phyloP scores from a whole-genome alignment of 2,888 invertebrate species.

The Drosophila multiciliata region DNA sequence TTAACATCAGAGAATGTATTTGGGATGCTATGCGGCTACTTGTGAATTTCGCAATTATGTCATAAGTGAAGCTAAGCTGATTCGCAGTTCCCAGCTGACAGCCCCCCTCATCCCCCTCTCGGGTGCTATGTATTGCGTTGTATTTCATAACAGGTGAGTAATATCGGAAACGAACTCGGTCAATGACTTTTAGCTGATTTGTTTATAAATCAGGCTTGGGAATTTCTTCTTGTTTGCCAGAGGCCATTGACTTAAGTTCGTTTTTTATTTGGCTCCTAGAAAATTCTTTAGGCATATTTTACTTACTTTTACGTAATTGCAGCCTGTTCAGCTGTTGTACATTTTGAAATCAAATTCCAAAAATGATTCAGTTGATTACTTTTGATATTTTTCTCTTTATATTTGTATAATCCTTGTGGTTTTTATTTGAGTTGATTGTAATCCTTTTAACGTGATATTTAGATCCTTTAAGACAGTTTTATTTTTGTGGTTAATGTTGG shows the following conservation, averaged over 20 bases:
- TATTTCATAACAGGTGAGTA: constrained; percentile 79
- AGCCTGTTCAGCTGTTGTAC: constrained; percentile 52
- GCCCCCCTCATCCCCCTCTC: not conserved
- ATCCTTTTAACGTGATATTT: constrained; percentile 39
- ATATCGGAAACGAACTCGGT: constrained; percentile 79
- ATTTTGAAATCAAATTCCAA: constrained; percentile 43
- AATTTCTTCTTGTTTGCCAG: constrained; percentile 65
- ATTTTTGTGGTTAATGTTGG: constrained; percentile 28
- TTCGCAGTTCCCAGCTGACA: constrained; percentile 17
- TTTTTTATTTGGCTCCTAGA: constrained; percentile 38
- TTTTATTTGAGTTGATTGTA: constrained; percentile 24
- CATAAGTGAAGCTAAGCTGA: constrained; percentile 30
- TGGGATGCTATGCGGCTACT: constrained; percentile 17
- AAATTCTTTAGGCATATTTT: constrained; percentile 42
- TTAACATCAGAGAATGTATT: constrained; percentile 22
- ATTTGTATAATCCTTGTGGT: constrained; percentile 50
- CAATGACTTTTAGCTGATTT: constrained; percentile 77
- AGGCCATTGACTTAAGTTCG: constrained; percentile 68
- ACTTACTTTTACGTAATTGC: constrained; percentile 72
- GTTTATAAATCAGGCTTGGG: constrained; percentile 75
- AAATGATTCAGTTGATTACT: constrained; percentile 30
- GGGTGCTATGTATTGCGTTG: constrained; percentile 40
- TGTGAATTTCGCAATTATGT: constrained; percentile 64
- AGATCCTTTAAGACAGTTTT: constrained; percentile 64
- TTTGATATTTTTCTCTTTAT: constrained; percentile 4